Evolutionary conservation across 2,113 vertebrate genomes (phyloP).

Genomic region (Hydropotes inermis): DNA sequence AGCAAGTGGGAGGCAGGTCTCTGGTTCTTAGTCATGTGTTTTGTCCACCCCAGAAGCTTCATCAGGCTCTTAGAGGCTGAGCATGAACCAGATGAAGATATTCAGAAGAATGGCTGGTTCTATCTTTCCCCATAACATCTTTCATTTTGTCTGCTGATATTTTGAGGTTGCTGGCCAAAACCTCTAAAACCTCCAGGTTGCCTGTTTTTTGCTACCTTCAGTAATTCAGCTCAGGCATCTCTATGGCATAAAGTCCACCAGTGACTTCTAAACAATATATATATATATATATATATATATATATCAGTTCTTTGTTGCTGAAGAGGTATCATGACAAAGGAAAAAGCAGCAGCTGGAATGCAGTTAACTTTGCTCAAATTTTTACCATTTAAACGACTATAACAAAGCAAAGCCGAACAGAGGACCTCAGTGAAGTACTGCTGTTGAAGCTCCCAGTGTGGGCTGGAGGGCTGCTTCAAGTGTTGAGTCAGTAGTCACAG

Average conservation of each 20-base stretch:
- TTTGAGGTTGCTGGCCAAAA: slow-evolving; percentile 31
- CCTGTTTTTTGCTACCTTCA: not conserved
- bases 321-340: not conserved
- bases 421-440: not conserved
- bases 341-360: not conserved
- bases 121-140: not conserved
- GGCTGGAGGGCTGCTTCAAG: not conserved
- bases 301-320: not conserved
- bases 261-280: not conserved
- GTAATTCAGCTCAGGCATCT: not conserved
- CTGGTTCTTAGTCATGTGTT: not conserved
- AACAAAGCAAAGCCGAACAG: not conserved
- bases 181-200: not conserved
- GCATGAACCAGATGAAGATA: slow-evolving; percentile 12
- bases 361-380: not conserved
- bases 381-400: not conserved
- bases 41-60: not conserved
- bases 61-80: not conserved
- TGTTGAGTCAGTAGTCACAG: not conserved
- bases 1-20: not conserved
- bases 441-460: not conserved
- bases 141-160: slow-evolving; percentile 36
- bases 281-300: not conserved
- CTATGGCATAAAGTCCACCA: not conserved
- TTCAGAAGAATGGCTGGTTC: slow-evolving; percentile 47